Percentiles rank a stretch among this genome's conserved stretches.
These are phyloP conservation scores for Fukomys damarensis DNA, from an alignment of 2,113 vertebrate genomes.

Conservation along the genomic window DNA sequence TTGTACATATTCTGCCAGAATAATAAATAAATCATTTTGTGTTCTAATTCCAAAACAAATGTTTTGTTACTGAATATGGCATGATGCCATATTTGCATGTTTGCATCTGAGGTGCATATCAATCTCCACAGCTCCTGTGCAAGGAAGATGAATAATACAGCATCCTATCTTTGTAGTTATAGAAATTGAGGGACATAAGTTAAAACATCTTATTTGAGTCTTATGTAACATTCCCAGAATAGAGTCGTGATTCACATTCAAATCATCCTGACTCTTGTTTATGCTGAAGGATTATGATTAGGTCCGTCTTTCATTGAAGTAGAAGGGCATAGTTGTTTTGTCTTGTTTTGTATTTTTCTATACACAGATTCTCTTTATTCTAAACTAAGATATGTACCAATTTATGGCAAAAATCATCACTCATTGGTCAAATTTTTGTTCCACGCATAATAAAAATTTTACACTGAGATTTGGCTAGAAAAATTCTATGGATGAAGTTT, in stretches of 20 bases:
- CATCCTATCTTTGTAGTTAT: slow-evolving; percentile 2
- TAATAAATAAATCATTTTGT: background rate
- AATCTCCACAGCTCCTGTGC: background rate
- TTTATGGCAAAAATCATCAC: slow-evolving; percentile 34
- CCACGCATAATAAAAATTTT: slow-evolving; percentile 9
- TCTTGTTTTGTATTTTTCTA: no score
- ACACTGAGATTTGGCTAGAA: slow-evolving; percentile 21
- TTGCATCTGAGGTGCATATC: background rate
- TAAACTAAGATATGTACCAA: background rate
- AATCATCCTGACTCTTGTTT: background rate
- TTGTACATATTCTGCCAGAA: background rate
- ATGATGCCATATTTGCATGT: background rate
- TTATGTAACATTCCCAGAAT: background rate
- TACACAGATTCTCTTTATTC: background rate
- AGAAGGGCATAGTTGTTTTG: background rate
- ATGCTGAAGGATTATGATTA: slow-evolving; percentile 11
- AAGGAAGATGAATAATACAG: background rate
- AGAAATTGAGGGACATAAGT: background rate
- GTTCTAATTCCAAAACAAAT: background rate
- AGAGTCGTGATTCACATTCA: slow-evolving; percentile 19
- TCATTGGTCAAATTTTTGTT: slow-evolving; percentile 25
- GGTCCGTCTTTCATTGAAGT: background rate
- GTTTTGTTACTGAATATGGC: background rate
- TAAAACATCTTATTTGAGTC: background rate
- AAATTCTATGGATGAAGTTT: background rate